Conservation (phyloP, 1,140 invertebrate species). For the Leguminivora glycinivorella region DNA sequence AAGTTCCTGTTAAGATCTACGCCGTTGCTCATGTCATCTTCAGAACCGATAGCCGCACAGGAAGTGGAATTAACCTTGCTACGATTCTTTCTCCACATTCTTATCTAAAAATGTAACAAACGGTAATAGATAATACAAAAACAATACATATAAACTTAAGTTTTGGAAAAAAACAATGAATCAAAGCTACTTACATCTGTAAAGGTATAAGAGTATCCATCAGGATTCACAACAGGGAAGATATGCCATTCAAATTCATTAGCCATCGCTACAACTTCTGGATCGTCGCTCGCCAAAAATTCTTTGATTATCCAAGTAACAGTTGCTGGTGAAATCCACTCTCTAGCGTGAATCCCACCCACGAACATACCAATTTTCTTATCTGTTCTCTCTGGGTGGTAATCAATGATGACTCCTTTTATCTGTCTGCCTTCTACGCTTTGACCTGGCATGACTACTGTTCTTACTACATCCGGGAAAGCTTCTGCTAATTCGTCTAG, state of each 20-base stretch:
- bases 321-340: slow-evolving; percentile 88
- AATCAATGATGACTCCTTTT: slow-evolving; percentile 82
- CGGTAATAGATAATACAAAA: slow-evolving; percentile 16
- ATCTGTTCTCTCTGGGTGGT: slow-evolving; percentile 53
- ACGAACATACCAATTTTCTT: slow-evolving; percentile 72
- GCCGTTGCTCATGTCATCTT: slow-evolving; percentile 75
- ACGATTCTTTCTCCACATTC: slow-evolving; percentile 87
- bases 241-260: slow-evolving; percentile 82
- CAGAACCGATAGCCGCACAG: slow-evolving; percentile 40
- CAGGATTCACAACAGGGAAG: slow-evolving; percentile 83
- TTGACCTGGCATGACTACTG: slow-evolving; percentile 77
- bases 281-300: slow-evolving; percentile 79
- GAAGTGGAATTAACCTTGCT: slow-evolving; percentile 49
- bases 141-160: not conserved
- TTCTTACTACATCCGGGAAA: slow-evolving; percentile 72
- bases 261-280: slow-evolving; percentile 76
- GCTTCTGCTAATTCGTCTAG: slow-evolving; percentile 64
- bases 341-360: slow-evolving; percentile 86
- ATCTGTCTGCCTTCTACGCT: slow-evolving; percentile 83
- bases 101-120: slow-evolving; percentile 73
- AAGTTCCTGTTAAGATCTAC: slow-evolving; percentile 87
- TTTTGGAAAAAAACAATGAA: not conserved
- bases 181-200: slow-evolving; percentile 70
- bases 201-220: slow-evolving; percentile 85
- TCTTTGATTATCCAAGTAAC: slow-evolving; percentile 85